Percentiles rank a stretch among this genome's conserved stretches.
phyloP scores from a whole-genome alignment of 1,140 invertebrate species.

The Paraescarpia echinospica region DNA sequence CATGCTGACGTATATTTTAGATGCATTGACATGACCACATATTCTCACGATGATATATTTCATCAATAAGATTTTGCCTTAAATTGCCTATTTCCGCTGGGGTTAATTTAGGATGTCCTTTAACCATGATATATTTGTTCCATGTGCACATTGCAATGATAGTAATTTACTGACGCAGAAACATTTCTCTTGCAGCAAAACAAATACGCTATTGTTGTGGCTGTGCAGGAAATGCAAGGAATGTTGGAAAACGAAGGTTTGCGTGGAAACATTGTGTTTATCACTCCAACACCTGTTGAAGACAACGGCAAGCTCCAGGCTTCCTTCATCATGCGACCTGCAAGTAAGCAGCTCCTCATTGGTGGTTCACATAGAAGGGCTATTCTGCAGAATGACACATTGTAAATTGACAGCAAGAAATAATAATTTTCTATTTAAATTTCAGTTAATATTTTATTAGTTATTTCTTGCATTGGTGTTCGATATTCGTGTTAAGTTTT shows the following conservation, averaged over 20 bases:
- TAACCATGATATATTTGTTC: not conserved
- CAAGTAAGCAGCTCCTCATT: not conserved
- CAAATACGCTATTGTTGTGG: not conserved
- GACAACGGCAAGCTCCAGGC: not conserved
- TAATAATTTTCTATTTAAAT: no score
- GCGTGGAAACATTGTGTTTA: not conserved
- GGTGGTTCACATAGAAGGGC: not conserved
- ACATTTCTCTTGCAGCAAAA: not conserved
- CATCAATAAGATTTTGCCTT: not conserved
- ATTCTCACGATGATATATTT: not conserved
- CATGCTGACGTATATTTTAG: not conserved
- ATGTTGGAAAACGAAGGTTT: not conserved
- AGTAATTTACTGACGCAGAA: not conserved
- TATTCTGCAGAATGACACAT: no score
- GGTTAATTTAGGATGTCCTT: not conserved
- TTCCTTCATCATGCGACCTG: not conserved
- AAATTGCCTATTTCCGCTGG: not conserved
- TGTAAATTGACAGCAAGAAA: no score
- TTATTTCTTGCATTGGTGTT: not conserved
- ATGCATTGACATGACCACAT: not conserved
- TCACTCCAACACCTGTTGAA: not conserved
- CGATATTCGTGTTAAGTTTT: no score
- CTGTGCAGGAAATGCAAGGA: not conserved
- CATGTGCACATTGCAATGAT: not conserved
- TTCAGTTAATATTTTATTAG: not conserved